Evolutionary conservation across 2,888 invertebrate species (phyloP).

Genomic region (Epicampocera succincta): DNA sequence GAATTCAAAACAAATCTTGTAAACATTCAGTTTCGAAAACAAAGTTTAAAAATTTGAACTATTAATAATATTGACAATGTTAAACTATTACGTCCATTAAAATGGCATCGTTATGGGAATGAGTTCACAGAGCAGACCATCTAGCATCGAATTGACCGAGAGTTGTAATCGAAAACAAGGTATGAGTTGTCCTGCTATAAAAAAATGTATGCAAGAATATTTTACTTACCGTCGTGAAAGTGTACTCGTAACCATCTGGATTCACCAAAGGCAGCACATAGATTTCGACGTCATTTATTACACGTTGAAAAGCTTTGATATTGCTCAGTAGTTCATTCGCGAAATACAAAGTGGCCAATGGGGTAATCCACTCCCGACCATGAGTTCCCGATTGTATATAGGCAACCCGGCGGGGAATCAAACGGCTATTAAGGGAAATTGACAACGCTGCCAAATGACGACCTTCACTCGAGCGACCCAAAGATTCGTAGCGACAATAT

Average conservation of each 20-base stretch:
- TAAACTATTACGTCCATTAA: too few relatives aligned
- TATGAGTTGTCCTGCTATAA: not conserved
- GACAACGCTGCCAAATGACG: slow-evolving; percentile 78
- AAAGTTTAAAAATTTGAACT: too few relatives aligned
- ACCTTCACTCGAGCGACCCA: slow-evolving; percentile 79
- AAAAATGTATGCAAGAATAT: not conserved
- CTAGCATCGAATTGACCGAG: too few relatives aligned
- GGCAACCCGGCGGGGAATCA: slow-evolving; percentile 76
- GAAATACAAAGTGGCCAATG: slow-evolving; percentile 85
- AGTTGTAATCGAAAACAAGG: too few relatives aligned
- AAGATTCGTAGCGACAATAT: slow-evolving; percentile 77
- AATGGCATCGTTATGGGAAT: too few relatives aligned
- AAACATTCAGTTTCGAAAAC: too few relatives aligned
- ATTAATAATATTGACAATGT: too few relatives aligned
- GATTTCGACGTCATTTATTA: slow-evolving; percentile 78
- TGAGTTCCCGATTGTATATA: slow-evolving; percentile 80
- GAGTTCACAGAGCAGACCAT: too few relatives aligned
- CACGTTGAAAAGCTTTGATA: slow-evolving; percentile 77
- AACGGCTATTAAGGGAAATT: slow-evolving; percentile 76
- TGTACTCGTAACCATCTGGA: slow-evolving; percentile 81
- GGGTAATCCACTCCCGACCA: slow-evolving; percentile 87
- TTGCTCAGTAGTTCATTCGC: slow-evolving; percentile 86
- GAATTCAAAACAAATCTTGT: slow-evolving; percentile 2
- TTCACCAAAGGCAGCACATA: slow-evolving; percentile 80
- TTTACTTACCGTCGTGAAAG: slow-evolving; percentile 76